Percentiles rank a stretch among this genome's conserved stretches.
Conservation (phyloP, 2,888 invertebrate genomes). For the Terebella lapidaria region DNA sequence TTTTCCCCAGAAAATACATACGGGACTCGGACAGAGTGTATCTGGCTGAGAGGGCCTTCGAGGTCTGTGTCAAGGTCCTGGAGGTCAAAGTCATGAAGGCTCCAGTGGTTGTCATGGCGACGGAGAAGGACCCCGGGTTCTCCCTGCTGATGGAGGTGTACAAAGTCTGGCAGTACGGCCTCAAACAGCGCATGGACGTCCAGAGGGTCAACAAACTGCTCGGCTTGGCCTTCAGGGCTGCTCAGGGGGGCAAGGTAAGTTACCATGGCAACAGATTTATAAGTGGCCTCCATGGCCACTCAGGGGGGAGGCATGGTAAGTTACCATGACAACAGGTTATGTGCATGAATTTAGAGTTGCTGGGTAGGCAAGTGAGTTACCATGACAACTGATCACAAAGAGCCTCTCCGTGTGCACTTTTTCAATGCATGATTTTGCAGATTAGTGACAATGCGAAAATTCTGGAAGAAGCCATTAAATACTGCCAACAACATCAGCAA, state of each 20-base stretch:
- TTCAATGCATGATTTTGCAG: too few relatives aligned
- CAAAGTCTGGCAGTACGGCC: conserved; percentile 61
- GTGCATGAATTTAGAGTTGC: too few relatives aligned
- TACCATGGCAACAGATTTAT: not conserved
- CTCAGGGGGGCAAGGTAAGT: not conserved
- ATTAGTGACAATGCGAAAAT: not conserved
- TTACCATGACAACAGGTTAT: not conserved
- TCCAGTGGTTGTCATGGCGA: conserved; percentile 9
- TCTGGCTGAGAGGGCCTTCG: conserved; percentile 72
- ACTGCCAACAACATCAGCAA: not conserved
- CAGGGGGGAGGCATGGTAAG: not conserved
- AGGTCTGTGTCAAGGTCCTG: conserved; percentile 51
- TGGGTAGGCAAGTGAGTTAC: too few relatives aligned
- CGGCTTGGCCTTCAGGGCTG: conserved; percentile 31
- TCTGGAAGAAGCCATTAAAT: conserved; percentile 1
- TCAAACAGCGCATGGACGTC: conserved; percentile 23
- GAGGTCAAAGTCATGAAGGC: conserved; percentile 37
- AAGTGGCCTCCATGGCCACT: not conserved
- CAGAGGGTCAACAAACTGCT: conserved; percentile 38
- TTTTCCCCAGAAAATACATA: conserved; percentile 68
- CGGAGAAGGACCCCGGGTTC: conserved; percentile 4
- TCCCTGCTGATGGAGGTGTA: conserved; percentile 60
- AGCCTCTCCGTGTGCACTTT: too few relatives aligned
- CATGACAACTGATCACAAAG: too few relatives aligned
- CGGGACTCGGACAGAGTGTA: conserved; percentile 78